Base-by-base conservation (phyloP, 2,888 invertebrate species). In the Sipunculus nudus region DNA sequence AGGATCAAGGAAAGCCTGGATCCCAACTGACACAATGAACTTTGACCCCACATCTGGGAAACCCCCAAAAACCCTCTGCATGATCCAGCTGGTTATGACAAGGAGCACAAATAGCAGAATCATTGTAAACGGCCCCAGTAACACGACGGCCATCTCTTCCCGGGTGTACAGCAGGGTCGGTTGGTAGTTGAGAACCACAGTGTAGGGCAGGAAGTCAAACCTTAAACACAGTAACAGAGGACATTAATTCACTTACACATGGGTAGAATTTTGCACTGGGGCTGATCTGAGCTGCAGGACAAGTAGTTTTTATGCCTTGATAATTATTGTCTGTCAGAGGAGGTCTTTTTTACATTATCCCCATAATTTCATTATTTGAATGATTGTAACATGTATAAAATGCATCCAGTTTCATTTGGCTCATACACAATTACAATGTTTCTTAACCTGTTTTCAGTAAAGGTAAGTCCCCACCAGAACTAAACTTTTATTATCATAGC, bases 101-200 rank as follows among this genome's bases (percentile, higher is more conserved):
- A 79, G 70, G 21, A 78, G 26, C 2, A 69, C 54, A 45, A 80
- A 79, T 10, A 75, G 60, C 1, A 75, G 28, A 32, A 81, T 71
- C 63, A 75, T 76, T 28, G 70, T 65, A 53, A 78, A 45, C 0
- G 79, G 79, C 6, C 81, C 81, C 4, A 78, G 59, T 13, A 75
- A 64, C 0, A 81, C 79, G 3, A 81, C 71, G 0, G 70, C 75
- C 3, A 79, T 78, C 65, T 80, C 80, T 59, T 81, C 75, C 29
- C 71, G 59, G 1, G 75, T 73, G 8, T 64, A 53, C 62, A 81
- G 70, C 45, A 81, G 68, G 0, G 78, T 75, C 21, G 66, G 64
- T 66, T 81, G 81, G 70, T 81, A 81, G 74, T 80, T 80, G 57
- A 81, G 66, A 59, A 75, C 75, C n/a, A 80, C 80, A 0, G 81